Base-by-base conservation (phyloP, 2,888 invertebrate genomes). In the Agrochola litura region DNA sequence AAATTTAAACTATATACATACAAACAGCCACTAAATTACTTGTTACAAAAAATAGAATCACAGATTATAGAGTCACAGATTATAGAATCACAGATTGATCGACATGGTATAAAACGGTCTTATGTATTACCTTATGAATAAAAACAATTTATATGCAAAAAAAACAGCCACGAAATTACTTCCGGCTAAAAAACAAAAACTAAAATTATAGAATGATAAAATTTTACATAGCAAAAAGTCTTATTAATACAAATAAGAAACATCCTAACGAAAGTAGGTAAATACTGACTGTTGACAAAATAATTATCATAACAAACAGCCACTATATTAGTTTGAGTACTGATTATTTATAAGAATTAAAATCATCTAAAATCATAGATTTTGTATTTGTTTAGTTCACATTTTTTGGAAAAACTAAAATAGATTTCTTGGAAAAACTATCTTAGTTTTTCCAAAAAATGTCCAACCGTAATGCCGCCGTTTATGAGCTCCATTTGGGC, bases 401-500 rank as follows among this genome's bases (percentile, higher is more conserved):
- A 69, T 69, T 69, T 69, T 69, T 69, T 67, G 67, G 67, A 67
- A 67, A 66, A 66, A 66, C 66, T 66, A 66, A 66, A 64, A 64
- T 64, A 64, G 64, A 64, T 64, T 64, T 64, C 64, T 64, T 64
- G 65, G 66, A 52, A 67, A 67, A 67, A 67, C 66, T 67, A 67
- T 67, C 66, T 67, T 67, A 71, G 70, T 71, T 61, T 71, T 71
- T 71, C 66, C 66, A 67, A 69, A 69, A 56, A 72, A 72, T 72
- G 73, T 73, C 73, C 73, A 73, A 73, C 73, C 68, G 60, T 68
- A 68, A 68, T 61, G 67, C 19, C 66, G 74, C 63, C 74, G 61
- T 68, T 75, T 68, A 75, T 68, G 74, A 75, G 74, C 68, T 75
- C 74, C 74, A 75, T 75, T 75, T 75, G 68, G 75, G 61, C 75